Evolutionary conservation across 2,113 vertebrate genomes (phyloP), one percentile per base, ranked within the genome.

Genomic region (Charadrius vociferus): DNA sequence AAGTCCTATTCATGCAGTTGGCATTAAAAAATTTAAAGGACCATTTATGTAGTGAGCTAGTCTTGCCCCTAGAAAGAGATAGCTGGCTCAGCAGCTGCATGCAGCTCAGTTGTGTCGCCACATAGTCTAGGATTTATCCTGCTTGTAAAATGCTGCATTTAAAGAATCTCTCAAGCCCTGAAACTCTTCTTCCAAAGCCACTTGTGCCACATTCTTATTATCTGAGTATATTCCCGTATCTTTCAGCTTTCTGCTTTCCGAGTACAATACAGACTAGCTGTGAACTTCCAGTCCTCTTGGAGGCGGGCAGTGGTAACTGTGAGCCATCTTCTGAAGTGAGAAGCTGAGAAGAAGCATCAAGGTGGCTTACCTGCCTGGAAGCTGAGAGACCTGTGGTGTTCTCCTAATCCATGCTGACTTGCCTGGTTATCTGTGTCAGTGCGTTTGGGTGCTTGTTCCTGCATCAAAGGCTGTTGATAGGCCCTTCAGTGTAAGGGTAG

Each of bases 1-100:
- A 79, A 88, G 88, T 88, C 75, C 86, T 88, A 62, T 86, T 94
- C 75, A 58, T 92, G 80, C 67, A 86, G 85, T 56, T 93, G 93
- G 88, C 74, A 43, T 95, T 68, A 74, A 68, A 75, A 90, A 88
- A 53, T 49, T 47, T 88, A 77, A 96, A 95, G 85, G 94, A 18
- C 62, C 50, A 4, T 94, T 96, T 86, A 74, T 91, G 81, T 67
- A 65, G 78, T 53, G 85, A 94, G 6, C 59, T 86, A 14, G 81
- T 47, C 34, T 66, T 75, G 81, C 70, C 66, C 62, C 29, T 68
- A 24, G 81, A 90, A 88, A 92, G 90, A 86, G 91, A 63, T 17
- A 65, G 62, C 92, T 91, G 88, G 74, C 93, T 95, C 90, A 82
- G 87, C 90, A 94, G 95, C 96, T 94, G 93, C 2, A 0, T 4